Evolutionary conservation across 2,888 invertebrate species (phyloP).

Genomic region (Rhingia rostrata): DNA sequence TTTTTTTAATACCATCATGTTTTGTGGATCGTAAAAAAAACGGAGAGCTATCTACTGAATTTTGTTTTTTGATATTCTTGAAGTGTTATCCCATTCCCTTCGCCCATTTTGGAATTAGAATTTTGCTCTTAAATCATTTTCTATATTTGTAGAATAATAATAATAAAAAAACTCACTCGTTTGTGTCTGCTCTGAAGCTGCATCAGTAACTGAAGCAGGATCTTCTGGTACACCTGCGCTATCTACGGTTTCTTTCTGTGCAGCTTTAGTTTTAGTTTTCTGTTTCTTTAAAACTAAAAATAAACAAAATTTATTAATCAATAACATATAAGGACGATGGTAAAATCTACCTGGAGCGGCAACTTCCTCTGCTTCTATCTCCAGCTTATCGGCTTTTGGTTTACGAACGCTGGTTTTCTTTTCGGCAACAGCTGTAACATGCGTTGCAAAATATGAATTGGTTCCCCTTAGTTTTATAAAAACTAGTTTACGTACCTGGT

Average conservation of each 20-base stretch:
- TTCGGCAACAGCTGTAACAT: conserved; percentile 37
- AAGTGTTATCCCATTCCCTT: too few relatives aligned
- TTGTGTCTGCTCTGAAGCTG: conserved; percentile 36
- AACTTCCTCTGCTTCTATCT: conserved; percentile 47
- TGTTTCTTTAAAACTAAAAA: conserved; percentile 56
- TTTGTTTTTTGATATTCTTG: too few relatives aligned
- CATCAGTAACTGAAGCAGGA: conserved; percentile 35
- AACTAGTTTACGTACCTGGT: conserved; percentile 41
- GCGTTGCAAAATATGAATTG: background rate
- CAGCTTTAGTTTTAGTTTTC: conserved; percentile 62
- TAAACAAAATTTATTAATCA: background rate
- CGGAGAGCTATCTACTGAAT: too few relatives aligned
- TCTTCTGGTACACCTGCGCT: conserved; percentile 61
- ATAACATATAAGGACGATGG: too few relatives aligned
- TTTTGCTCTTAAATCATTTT: too few relatives aligned
- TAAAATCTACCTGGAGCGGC: conserved; percentile 32
- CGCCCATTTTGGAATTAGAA: too few relatives aligned
- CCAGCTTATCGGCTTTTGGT: conserved; percentile 41
- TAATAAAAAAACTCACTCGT: conserved; percentile 45
- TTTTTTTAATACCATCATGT: too few relatives aligned
- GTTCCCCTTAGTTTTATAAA: background rate
- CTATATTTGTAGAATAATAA: too few relatives aligned
- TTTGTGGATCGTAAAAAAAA: too few relatives aligned
- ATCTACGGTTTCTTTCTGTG: conserved; percentile 64
- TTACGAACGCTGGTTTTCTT: conserved; percentile 50